Base-by-base conservation (phyloP, 35 echinoderm and acorn worm species). In the Diadema setosum region DNA sequence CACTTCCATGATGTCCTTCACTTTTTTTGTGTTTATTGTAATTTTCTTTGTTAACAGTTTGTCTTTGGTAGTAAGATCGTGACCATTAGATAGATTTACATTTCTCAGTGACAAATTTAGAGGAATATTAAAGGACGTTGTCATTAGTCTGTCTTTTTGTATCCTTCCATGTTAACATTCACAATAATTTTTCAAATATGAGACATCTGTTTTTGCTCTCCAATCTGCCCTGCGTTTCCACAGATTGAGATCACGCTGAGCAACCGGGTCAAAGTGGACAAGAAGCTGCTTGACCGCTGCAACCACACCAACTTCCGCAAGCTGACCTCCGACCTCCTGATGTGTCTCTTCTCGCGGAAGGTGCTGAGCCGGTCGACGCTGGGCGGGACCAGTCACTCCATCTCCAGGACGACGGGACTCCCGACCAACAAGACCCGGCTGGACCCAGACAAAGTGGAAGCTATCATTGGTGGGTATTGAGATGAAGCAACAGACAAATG, bases 321-420 rank as follows among this genome's bases (percentile, higher is more conserved):
- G 36, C 11, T 78, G 73, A 78, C 73, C 73, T 78, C 73, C 44
- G 73, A 78, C 73, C 73, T 78, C 9, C 39, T 78, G 35, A 78
- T 78, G 73, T 78, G 73, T 78, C 73, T 78, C 15, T 78, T 78
- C 73, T 41, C 73, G 14, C 73, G 73, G 15, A 78, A 78, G 73
- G 20, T 78, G 34, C 73, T 78, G 9, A 78, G 73, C 37, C 39
- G 40, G 37, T 78, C 73, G 34, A 78, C 73, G 0, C 73, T 78
- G 35, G 73, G 33, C 9, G 73, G 73, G 35, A 67, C 63, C 63
- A 39, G 40, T 78, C 29, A 78, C 40, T 35, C 35, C 34, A 78
- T 78, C 73, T 78, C 73, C 35, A 78, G 40, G 73, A 44, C 73
- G 2, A 78, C 73, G 24, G 73, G 73, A 23, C 73, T 78, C 18